Conservation (phyloP, 1,140 invertebrate genomes). For the Geopemphigus sp. region DNA sequence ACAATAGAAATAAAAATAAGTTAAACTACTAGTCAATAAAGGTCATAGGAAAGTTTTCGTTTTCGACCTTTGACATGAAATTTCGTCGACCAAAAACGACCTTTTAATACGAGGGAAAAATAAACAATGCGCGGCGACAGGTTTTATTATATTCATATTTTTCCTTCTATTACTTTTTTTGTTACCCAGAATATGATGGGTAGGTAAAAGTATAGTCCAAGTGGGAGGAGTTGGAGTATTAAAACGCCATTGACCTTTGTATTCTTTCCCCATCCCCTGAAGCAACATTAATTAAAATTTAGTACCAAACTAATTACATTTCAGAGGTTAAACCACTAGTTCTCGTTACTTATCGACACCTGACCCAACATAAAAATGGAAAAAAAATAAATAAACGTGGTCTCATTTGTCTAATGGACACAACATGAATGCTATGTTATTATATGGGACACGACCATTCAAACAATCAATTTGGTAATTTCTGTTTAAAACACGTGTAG, state of each 20-base stretch:
- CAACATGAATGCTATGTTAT: constrained; percentile 11
- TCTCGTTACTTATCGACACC: constrained; percentile 39
- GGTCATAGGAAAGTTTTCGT: constrained; percentile 4
- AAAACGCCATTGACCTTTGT: constrained; percentile 34
- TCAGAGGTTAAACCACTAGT: constrained; percentile 28
- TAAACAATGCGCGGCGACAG: constrained; percentile 17
- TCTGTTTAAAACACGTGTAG: not conserved
- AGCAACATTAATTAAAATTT: constrained; percentile 31
- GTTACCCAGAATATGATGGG: constrained; percentile 4
- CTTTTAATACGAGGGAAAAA: constrained; percentile 35
- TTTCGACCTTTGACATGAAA: constrained; percentile 22
- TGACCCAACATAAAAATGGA: not conserved
- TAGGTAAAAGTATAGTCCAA: constrained; percentile 14
- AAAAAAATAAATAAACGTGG: too few relatives aligned
- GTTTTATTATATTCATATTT: constrained; percentile 29
- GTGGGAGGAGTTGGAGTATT: constrained; percentile 33
- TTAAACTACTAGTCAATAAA: constrained; percentile 18
- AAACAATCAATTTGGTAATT: not conserved
- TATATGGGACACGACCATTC: not conserved
- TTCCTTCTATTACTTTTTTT: constrained; percentile 2
- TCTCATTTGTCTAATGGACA: constrained; percentile 36
- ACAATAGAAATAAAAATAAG: not conserved
- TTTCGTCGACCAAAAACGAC: constrained; percentile 26
- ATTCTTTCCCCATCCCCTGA: not conserved
- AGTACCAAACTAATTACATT: constrained; percentile 38